phyloP scores from a whole-genome alignment of 2,113 vertebrate genomes.

The Lepus americanus region DNA sequence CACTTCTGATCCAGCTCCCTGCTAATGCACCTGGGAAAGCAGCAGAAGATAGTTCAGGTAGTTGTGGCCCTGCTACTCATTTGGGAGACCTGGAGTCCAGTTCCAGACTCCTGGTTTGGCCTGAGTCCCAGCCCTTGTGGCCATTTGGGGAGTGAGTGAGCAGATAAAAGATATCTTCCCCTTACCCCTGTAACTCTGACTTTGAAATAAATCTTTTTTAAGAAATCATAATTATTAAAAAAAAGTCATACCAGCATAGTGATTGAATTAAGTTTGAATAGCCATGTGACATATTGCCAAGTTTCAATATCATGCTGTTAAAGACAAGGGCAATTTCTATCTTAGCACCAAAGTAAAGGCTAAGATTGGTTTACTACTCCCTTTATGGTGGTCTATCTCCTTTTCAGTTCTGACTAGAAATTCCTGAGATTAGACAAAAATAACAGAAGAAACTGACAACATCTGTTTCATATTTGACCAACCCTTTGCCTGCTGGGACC shows the following conservation, averaged over 20 bases:
- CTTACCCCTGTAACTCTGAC: no score
- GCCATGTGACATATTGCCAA: neutral
- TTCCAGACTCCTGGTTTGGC: no score
- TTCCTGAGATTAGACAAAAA: constrained; percentile 37
- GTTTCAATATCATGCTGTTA: neutral
- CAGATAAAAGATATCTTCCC: no score
- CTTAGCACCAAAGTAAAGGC: neutral
- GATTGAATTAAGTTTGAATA: neutral
- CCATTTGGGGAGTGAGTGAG: no score
- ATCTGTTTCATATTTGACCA: constrained; percentile 36
- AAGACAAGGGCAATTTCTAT: neutral
- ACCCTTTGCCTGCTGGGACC: neutral
- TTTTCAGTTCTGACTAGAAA: constrained; percentile 55
- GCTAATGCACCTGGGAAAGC: no score
- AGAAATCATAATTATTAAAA: no score
- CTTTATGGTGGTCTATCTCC: neutral
- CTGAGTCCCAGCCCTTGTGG: no score
- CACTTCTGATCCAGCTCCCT: no score
- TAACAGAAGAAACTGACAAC: constrained; percentile 49
- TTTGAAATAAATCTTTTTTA: no score
- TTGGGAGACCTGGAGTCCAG: no score
- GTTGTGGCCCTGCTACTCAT: no score
- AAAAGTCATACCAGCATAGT: constrained; percentile 10
- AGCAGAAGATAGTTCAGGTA: no score
- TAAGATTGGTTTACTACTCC: constrained; percentile 31